These are phyloP conservation scores for Poecilia picta DNA, from an alignment of 2,797 vertebrate genomes.

Conservation along the genomic window DNA sequence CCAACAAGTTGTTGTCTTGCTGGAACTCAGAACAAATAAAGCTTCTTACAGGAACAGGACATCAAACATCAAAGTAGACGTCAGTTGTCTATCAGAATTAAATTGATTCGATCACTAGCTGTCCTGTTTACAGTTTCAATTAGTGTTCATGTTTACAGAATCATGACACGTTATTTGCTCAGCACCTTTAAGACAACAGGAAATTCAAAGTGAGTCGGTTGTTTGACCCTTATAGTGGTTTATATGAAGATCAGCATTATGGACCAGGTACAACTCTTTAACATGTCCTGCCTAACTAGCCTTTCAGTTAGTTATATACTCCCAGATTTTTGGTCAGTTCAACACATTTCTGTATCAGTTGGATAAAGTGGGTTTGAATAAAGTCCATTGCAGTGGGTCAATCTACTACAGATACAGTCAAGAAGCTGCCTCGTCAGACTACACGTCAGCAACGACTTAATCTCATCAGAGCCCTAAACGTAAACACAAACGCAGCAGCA, in stretches of 20 bases:
- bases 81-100: neutral
- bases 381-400: slow-evolving; percentile 15
- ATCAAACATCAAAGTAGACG: neutral
- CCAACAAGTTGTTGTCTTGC: neutral
- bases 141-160: neutral
- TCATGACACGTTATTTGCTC: too few relatives aligned
- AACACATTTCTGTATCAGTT: neutral
- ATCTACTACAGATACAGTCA: slow-evolving; percentile 13
- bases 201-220: neutral
- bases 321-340: neutral
- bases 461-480: slow-evolving; percentile 4
- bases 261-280: neutral
- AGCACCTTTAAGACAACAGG: neutral
- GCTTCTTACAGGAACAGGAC: neutral
- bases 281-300: neutral
- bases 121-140: neutral
- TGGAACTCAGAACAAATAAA: neutral
- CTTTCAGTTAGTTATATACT: neutral
- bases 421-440: slow-evolving; percentile 9
- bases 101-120: neutral
- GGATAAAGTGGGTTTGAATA: slow-evolving; percentile 7
- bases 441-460: slow-evolving; percentile 1
- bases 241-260: neutral
- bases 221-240: neutral
- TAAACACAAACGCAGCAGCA: neutral